These are phyloP conservation scores for Patagioenas fasciata DNA, from an alignment of 2,113 vertebrate genomes.

Conservation along the genomic window DNA sequence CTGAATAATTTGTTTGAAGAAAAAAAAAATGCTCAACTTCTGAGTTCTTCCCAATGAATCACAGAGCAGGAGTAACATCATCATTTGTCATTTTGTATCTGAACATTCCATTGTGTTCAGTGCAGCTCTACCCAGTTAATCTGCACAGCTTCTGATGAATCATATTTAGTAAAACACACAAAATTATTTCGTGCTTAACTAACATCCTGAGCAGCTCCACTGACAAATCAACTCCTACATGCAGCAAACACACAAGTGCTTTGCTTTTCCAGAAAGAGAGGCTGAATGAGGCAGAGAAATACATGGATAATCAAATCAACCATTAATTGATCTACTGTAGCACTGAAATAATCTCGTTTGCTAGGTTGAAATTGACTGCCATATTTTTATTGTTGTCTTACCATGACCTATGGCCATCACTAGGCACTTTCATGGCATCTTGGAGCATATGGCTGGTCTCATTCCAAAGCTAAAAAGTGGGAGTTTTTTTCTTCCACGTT, in stretches of 20 bases:
- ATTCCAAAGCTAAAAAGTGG: background rate
- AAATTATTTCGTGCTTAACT: background rate
- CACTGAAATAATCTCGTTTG: background rate
- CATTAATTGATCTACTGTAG: background rate
- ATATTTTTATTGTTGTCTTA: background rate
- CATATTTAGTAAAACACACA: background rate
- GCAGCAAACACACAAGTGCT: background rate
- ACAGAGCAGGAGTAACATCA: slow-evolving; percentile 4
- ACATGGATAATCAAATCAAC: background rate
- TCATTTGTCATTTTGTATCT: slow-evolving; percentile 42
- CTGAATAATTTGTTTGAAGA: slow-evolving; percentile 18
- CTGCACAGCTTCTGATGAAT: slow-evolving; percentile 9
- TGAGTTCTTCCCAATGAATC: slow-evolving; percentile 37
- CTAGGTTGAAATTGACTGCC: background rate
- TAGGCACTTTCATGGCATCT: background rate
- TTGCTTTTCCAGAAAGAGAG: background rate
- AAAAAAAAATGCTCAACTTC: background rate
- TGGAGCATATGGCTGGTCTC: background rate
- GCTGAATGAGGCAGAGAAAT: background rate
- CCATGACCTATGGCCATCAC: background rate
- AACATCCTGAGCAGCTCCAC: background rate
- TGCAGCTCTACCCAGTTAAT: background rate
- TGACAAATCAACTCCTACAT: background rate
- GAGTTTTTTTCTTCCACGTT: background rate
- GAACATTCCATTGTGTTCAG: slow-evolving; percentile 13